phyloP scores from a whole-genome alignment of 2,113 vertebrate species.

The Phyllopteryx taeniolatus region DNA sequence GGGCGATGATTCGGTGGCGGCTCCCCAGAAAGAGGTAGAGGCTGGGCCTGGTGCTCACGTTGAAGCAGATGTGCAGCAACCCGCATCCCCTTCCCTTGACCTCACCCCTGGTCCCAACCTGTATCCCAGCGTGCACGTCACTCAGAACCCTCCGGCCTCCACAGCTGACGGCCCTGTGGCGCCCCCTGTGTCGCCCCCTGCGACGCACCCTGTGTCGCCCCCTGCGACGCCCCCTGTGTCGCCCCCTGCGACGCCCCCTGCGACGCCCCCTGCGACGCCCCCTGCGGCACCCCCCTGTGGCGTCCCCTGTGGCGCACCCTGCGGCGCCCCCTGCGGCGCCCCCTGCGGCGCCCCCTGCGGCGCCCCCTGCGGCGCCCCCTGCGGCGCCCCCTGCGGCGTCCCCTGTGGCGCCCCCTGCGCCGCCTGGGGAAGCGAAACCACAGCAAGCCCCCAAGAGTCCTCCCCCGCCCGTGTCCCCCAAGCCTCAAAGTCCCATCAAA shows the following conservation, averaged over 20 bases:
- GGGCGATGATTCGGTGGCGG: slow-evolving; percentile 4
- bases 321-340: neutral
- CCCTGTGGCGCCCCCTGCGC: neutral
- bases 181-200: neutral
- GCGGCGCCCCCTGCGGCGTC: neutral
- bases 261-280: neutral
- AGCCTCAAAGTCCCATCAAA: slow-evolving; percentile 16
- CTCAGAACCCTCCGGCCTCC: slow-evolving; percentile 47
- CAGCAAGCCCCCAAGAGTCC: neutral
- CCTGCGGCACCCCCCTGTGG: neutral
- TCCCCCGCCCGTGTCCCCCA: slow-evolving; percentile 35
- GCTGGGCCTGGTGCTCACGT: slow-evolving; percentile 17
- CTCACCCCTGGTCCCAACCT: slow-evolving; percentile 60
- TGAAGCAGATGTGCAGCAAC: slow-evolving; percentile 24
- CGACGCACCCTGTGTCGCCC: too few species aligned
- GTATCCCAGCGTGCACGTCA: slow-evolving; percentile 55
- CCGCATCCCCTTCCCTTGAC: slow-evolving; percentile 43
- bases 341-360: too few species aligned
- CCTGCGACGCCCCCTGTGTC: neutral
- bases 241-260: neutral
- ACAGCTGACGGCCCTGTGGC: slow-evolving; percentile 14
- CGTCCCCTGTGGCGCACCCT: neutral
- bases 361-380: neutral
- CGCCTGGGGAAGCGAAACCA: neutral
- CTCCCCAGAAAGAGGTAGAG: slow-evolving; percentile 21